Conservation (phyloP, 2,888 invertebrate species). For the Pheosia gnoma region DNA sequence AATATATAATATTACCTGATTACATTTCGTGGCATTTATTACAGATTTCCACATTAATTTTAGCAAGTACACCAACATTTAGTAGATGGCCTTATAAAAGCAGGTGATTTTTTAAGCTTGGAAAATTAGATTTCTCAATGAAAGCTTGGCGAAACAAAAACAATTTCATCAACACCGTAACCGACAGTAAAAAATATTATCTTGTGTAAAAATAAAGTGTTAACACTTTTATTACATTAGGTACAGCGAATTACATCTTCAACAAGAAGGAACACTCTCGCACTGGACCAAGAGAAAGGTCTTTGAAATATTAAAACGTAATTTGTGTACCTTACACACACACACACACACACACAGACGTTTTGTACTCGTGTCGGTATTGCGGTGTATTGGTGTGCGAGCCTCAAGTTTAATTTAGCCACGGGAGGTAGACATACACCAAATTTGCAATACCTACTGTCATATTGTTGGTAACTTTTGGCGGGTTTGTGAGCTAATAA, state of each 20-base stretch:
- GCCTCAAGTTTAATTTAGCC: slow-evolving; percentile 24
- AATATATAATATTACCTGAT: no score
- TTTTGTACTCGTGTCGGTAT: slow-evolving; percentile 3
- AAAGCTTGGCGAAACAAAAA: background rate
- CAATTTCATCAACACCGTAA: background rate
- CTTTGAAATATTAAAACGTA: slow-evolving; percentile 52
- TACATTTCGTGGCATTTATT: no score
- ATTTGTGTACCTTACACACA: slow-evolving; percentile 39
- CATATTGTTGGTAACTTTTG: slow-evolving; percentile 23
- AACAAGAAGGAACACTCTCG: slow-evolving; percentile 22
- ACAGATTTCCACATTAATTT: no score
- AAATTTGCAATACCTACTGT: slow-evolving; percentile 15
- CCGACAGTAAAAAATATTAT: slow-evolving; percentile 10
- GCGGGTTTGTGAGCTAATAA: slow-evolving; percentile 13
- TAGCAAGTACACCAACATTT: no score
- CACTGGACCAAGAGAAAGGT: slow-evolving; percentile 21
- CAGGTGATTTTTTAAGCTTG: background rate
- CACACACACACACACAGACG: slow-evolving; percentile 16
- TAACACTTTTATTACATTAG: slow-evolving; percentile 23
- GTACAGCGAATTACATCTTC: slow-evolving; percentile 23
- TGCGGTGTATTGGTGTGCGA: background rate
- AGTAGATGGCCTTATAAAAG: no score
- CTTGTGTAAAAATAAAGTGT: slow-evolving; percentile 5
- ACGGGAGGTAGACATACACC: slow-evolving; percentile 4
- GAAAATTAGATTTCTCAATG: background rate